Evolutionary conservation across 2,113 vertebrate species (phyloP).

Genomic region (Thalassoma bifasciatum): DNA sequence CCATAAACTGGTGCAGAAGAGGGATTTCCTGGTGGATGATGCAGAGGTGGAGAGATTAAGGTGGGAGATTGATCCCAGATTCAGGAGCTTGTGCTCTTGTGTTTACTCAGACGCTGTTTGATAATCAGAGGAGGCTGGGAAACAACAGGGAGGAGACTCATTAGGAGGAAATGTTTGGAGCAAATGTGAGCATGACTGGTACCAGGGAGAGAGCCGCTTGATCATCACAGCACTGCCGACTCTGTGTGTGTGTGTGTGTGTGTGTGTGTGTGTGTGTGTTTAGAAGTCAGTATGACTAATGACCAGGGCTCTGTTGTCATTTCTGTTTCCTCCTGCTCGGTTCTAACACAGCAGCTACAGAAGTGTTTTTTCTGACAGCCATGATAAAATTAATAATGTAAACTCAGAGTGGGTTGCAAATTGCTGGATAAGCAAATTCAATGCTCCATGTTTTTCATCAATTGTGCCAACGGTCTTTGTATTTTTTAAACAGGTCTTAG

Average conservation of each 20-base stretch:
- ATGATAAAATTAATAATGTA: not conserved
- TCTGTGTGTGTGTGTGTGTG: conserved; percentile 12
- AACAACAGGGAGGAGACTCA: conserved; percentile 13
- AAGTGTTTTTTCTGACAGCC: conserved; percentile 9
- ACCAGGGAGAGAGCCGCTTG: not conserved
- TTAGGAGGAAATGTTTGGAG: conserved; percentile 19
- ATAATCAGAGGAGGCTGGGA: not conserved
- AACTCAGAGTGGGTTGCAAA: not conserved
- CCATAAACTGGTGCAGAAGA: conserved; percentile 96
- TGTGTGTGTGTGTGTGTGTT: not conserved
- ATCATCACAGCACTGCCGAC: conserved; percentile 23
- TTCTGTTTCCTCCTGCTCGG: not conserved
- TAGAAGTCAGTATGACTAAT: conserved; percentile 6
- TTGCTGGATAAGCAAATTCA: not conserved
- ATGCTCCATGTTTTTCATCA: not conserved
- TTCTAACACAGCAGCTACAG: conserved; percentile 4
- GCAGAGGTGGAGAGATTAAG: conserved; percentile 96
- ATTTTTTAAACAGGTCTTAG: too few species aligned
- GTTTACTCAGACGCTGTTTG: conserved; percentile 13
- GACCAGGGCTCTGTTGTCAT: conserved; percentile 21
- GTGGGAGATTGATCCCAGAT: conserved; percentile 75
- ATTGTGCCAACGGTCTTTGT: too few species aligned
- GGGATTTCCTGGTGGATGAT: conserved; percentile 98
- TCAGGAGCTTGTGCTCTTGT: not conserved
- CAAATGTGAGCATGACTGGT: conserved; percentile 14